phyloP scores from a whole-genome alignment of 2,113 vertebrate species.

The Labrus mixtus region DNA sequence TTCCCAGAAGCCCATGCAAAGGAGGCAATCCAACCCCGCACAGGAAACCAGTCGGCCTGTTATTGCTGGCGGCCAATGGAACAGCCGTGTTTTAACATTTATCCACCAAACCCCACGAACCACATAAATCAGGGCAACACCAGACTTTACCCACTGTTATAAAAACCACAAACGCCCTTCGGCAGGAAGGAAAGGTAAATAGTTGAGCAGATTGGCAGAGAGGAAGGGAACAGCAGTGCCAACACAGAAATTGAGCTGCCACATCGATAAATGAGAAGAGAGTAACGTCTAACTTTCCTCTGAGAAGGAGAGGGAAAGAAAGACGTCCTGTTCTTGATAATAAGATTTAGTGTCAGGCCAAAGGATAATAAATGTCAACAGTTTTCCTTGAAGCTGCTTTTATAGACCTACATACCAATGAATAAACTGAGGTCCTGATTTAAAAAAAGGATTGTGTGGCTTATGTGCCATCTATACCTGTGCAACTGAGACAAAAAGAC shows the following conservation, averaged over 20 bases:
- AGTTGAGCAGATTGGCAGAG: constrained; percentile 52
- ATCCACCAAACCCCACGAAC: constrained; percentile 71
- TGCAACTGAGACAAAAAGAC: too few relatives aligned
- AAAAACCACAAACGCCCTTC: constrained; percentile 69
- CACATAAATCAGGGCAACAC: constrained; percentile 76
- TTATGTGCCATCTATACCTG: too few relatives aligned
- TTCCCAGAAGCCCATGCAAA: constrained; percentile 50
- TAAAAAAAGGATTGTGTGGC: too few relatives aligned
- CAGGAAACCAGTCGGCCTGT: constrained; percentile 80
- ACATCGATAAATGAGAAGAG: constrained; percentile 34
- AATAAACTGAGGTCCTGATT: not conserved
- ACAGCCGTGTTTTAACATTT: constrained; percentile 78
- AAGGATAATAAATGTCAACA: constrained; percentile 32
- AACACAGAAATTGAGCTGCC: constrained; percentile 46
- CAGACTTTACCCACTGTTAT: constrained; percentile 59
- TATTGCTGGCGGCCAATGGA: constrained; percentile 77
- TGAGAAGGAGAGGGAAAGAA: constrained; percentile 4
- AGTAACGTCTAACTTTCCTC: not conserved
- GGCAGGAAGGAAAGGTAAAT: constrained; percentile 70
- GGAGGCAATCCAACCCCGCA: constrained; percentile 71
- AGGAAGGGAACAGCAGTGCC: constrained; percentile 40
- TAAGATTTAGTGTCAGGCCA: constrained; percentile 14
- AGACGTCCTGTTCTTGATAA: constrained; percentile 33
- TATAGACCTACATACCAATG: constrained; percentile 2
- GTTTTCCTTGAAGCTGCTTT: constrained; percentile 8